These are phyloP conservation scores for Drosophila virilis DNA, from an alignment of 1,140 invertebrate genomes.

Conservation along the genomic window DNA sequence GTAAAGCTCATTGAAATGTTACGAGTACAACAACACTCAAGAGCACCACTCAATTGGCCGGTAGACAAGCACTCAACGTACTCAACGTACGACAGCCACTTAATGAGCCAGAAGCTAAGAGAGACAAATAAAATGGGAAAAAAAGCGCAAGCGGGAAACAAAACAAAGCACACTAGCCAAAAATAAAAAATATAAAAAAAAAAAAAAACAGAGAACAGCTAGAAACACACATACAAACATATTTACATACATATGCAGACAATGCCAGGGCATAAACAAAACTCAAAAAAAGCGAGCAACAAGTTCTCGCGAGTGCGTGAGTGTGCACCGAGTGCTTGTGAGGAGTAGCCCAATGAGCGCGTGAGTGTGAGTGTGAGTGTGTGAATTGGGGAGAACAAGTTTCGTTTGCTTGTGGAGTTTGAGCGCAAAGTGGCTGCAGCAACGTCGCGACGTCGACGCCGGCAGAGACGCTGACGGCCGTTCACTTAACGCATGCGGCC, in stretches of 20 bases:
- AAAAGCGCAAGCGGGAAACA: constrained; percentile 25
- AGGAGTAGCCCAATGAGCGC: constrained; percentile 7
- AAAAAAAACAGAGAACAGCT: constrained; percentile 21
- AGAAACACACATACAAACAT: background rate
- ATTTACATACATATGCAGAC: constrained; percentile 39
- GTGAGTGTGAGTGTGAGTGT: constrained; percentile 19
- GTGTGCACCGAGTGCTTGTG: constrained; percentile 4
- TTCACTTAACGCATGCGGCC: constrained; percentile 21
- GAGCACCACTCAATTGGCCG: constrained; percentile 68
- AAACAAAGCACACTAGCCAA: constrained; percentile 25
- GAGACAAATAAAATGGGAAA: constrained; percentile 3
- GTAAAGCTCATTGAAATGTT: constrained; percentile 74
- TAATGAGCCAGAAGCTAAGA: constrained; percentile 47
- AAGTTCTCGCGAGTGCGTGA: constrained; percentile 54
- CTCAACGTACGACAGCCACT: constrained; percentile 36
- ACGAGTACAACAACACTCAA: constrained; percentile 65
- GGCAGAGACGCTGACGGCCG: constrained; percentile 15
- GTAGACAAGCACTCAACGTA: constrained; percentile 44
- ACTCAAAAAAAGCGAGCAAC: constrained; percentile 55
- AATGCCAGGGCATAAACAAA: constrained; percentile 49
- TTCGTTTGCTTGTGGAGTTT: constrained; percentile 62
- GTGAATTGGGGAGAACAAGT: constrained; percentile 59
- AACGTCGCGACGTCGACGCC: constrained; percentile 1
- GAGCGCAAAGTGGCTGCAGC: constrained; percentile 68
- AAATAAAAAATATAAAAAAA: constrained; percentile 31